phyloP scores from a whole-genome alignment of 2,888 invertebrate species.

The Leptinotarsa rubiginosa region DNA sequence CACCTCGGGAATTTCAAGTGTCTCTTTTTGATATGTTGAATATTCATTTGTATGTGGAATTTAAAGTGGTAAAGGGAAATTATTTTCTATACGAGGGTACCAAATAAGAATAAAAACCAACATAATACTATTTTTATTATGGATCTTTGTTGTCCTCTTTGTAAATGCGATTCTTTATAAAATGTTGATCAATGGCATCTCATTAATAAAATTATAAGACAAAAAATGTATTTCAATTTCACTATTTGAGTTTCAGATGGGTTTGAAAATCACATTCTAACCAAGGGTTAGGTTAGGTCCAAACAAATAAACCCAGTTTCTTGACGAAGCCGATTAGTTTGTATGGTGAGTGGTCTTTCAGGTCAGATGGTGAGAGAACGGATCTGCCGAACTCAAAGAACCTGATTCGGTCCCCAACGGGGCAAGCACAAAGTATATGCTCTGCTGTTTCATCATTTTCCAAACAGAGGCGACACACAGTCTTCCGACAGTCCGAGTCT shows the following conservation, averaged over 20 bases:
- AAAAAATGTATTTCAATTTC: neutral
- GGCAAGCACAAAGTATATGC: too few species aligned
- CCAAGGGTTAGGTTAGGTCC: too few species aligned
- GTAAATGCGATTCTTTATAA: conserved; percentile 57
- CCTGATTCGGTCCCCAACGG: too few species aligned
- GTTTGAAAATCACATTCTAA: neutral
- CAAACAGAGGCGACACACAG: too few species aligned
- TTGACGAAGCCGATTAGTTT: too few species aligned
- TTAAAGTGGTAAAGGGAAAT: conserved; percentile 19
- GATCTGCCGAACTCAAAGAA: too few species aligned
- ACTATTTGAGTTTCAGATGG: neutral
- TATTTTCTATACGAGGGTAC: conserved; percentile 57
- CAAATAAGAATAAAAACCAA: conserved; percentile 47
- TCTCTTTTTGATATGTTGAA: conserved; percentile 19
- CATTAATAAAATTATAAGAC: conserved; percentile 31
- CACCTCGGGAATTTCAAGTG: neutral
- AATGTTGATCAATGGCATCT: conserved; percentile 39
- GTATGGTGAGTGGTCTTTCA: too few species aligned
- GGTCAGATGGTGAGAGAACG: too few species aligned
- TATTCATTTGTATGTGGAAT: conserved; percentile 1
- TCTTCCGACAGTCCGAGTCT: too few species aligned
- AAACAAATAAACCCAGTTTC: too few species aligned
- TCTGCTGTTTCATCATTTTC: too few species aligned
- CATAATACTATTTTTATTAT: conserved; percentile 61
- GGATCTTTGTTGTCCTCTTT: conserved; percentile 56